A percentile compares a stretch with the other conserved stretches of the same genome.
phyloP scores from a whole-genome alignment of 2,888 invertebrate genomes.

The Lycaena phlaeas region DNA sequence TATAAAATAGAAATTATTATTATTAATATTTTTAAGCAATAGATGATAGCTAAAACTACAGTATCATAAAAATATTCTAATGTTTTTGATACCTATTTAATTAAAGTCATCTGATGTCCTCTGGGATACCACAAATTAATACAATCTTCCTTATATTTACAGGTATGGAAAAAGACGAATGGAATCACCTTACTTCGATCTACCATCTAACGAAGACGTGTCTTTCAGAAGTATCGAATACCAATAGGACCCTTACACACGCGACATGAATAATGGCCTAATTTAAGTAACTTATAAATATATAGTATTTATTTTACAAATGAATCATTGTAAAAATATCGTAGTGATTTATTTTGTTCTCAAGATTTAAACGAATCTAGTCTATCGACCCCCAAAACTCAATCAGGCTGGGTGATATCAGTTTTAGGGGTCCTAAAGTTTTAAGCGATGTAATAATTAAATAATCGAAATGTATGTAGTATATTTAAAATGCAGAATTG shows the following conservation, averaged over 20 bases:
- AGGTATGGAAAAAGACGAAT: conserved; percentile 64
- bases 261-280: not conserved
- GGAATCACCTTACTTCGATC: conserved; percentile 56
- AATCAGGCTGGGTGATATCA: conserved; percentile 54
- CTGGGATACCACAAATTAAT: too few species aligned
- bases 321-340: conserved; percentile 4
- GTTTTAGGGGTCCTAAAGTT: conserved; percentile 25
- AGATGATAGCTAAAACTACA: too few species aligned
- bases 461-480: conserved; percentile 8
- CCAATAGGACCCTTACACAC: not conserved
- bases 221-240: conserved; percentile 45
- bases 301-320: not conserved
- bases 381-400: conserved; percentile 36
- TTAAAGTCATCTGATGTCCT: too few species aligned
- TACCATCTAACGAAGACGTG: conserved; percentile 39
- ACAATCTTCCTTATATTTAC: conserved; percentile 28
- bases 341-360: conserved; percentile 14
- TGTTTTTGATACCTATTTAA: too few species aligned
- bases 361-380: conserved; percentile 26
- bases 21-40: too few species aligned
- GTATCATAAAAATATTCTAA: too few species aligned
- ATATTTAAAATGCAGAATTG: conserved; percentile 31
- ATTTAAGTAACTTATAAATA: not conserved
- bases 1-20: too few species aligned
- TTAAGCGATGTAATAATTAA: conserved; percentile 1